phyloP scores from a whole-genome alignment of 2,797 vertebrate species.

The Phalloptychus januarius region DNA sequence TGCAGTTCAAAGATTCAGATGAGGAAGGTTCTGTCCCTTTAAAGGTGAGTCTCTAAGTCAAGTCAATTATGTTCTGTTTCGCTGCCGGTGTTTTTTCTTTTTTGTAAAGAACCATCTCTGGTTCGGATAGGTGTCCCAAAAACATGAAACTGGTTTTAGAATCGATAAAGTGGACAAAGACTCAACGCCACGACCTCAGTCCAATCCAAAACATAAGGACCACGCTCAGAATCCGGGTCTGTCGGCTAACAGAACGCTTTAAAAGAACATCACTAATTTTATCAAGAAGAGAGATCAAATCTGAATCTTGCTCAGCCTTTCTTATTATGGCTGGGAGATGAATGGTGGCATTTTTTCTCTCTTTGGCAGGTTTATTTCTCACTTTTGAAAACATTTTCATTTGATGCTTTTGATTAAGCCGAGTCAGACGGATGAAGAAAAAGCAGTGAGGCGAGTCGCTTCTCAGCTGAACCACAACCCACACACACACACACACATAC shows the following conservation, averaged over 20 bases:
- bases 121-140: neutral
- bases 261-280: neutral
- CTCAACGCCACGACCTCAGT: neutral
- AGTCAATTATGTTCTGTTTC: neutral
- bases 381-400: conserved; percentile 47
- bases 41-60: conserved; percentile 82
- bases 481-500: too few relatives aligned
- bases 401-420: conserved; percentile 31
- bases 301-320: conserved; percentile 43
- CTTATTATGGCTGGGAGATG: conserved; percentile 68
- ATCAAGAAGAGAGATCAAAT: neutral
- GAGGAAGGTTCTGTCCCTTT: conserved; percentile 84
- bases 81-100: neutral
- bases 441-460: neutral
- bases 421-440: conserved; percentile 14
- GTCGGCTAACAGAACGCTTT: neutral
- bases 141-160: neutral
- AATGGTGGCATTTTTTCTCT: conserved; percentile 42
- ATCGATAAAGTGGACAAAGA: neutral
- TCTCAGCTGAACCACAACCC: conserved; percentile 12
- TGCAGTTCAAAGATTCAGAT: conserved; percentile 94
- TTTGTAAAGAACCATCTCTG: neutral
- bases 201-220: neutral
- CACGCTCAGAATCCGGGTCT: neutral
- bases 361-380: conserved; percentile 36